Evolutionary conservation across 2,113 vertebrate species (phyloP).

Genomic region (Oryctolagus cuniculus): mOryCun1.1 NC_091440.1:61293501-61294000

Average conservation of each 20-base stretch:
- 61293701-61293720: background rate
- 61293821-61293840: conserved; percentile 14
- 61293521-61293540: background rate
- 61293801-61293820: background rate
- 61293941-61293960: conserved; percentile 25
- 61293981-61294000: background rate
- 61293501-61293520: background rate
- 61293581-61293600: background rate
- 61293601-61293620: background rate
- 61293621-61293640: background rate
- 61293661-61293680: background rate
- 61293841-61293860: conserved; percentile 14
- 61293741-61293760: background rate
- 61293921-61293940: conserved; percentile 39
- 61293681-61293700: conserved; percentile 4
- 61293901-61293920: conserved; percentile 55
- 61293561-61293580: background rate
- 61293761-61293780: background rate
- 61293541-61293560: background rate
- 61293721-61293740: conserved; percentile 23
- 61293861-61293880: background rate
- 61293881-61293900: background rate
- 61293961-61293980: background rate
- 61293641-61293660: conserved; percentile 5
- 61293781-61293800: conserved; percentile 4